Percentiles rank a stretch among this genome's conserved stretches.
These are phyloP conservation scores for Heliocidaris erythrogramma DNA, from an alignment of 35 echinoderm and acorn worm genomes.

Conservation along the genomic window DNA sequence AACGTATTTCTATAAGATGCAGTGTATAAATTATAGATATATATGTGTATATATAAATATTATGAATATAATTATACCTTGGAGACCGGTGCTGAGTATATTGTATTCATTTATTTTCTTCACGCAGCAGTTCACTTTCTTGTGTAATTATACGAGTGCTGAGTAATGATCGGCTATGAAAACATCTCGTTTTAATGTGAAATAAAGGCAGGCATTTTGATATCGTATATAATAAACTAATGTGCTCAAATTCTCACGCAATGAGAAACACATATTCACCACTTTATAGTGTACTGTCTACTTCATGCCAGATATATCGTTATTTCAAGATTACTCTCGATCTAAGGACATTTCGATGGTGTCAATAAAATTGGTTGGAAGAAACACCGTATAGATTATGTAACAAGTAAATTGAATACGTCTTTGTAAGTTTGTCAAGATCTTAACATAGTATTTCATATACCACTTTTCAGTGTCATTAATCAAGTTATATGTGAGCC, in stretches of 20 bases:
- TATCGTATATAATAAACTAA: not conserved
- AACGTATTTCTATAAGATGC: not conserved
- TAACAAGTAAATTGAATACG: not conserved
- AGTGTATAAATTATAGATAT: conserved; percentile 13
- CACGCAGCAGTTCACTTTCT: not conserved
- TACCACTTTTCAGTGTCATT: not conserved
- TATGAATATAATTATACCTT: conserved; percentile 19
- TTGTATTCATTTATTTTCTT: conserved; percentile 14
- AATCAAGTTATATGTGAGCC: not conserved
- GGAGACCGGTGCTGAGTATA: conserved; percentile 7
- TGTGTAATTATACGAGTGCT: not conserved
- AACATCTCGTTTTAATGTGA: not conserved
- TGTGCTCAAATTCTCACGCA: not conserved
- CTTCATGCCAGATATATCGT: not conserved
- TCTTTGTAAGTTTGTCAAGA: not conserved
- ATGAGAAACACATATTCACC: not conserved
- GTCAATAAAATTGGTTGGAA: not conserved
- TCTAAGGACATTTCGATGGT: not conserved
- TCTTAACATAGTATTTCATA: not conserved
- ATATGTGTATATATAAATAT: conserved; percentile 20
- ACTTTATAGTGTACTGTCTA: not conserved
- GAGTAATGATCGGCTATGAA: not conserved
- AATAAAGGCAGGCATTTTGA: not conserved
- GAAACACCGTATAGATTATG: not conserved
- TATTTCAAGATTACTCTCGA: not conserved